Evolutionary conservation across 2,113 vertebrate genomes (phyloP).

Genomic region (Cranoglanis bouderius): DNA sequence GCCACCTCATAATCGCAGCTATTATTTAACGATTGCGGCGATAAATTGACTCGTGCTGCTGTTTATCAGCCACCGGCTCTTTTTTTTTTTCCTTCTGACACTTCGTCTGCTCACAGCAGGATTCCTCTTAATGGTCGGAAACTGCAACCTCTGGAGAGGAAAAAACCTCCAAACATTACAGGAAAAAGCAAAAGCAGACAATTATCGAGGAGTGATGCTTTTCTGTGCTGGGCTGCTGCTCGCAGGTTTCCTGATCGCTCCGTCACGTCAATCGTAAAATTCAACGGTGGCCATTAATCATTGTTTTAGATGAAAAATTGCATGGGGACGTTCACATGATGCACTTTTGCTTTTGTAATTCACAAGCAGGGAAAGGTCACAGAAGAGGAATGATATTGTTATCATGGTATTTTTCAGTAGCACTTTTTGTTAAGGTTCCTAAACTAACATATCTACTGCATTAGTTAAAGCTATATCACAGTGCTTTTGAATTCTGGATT

Average conservation of each 20-base stretch:
- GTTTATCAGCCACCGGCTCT: constrained; percentile 89
- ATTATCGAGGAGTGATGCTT: constrained; percentile 82
- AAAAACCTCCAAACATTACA: constrained; percentile 64
- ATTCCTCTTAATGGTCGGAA: constrained; percentile 84
- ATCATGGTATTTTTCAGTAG: background rate
- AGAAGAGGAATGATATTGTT: background rate
- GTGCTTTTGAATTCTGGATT: background rate
- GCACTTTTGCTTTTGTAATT: background rate
- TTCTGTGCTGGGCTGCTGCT: constrained; percentile 67
- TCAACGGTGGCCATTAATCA: constrained; percentile 38
- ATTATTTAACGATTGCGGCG: constrained; percentile 97
- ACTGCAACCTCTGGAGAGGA: constrained; percentile 74
- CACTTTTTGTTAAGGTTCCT: background rate
- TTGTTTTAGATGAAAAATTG: constrained; percentile 43
- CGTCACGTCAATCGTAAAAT: constrained; percentile 3
- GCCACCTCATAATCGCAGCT: constrained; percentile 92
- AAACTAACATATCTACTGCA: background rate
- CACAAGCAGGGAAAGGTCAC: background rate
- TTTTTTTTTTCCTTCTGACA: constrained; percentile 74
- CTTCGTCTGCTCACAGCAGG: constrained; percentile 83
- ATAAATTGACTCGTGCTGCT: constrained; percentile 92
- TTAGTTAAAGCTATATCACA: background rate
- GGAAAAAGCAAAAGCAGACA: constrained; percentile 75
- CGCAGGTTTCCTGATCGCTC: constrained; percentile 39
- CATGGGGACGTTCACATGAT: constrained; percentile 6